Conservation (phyloP, 1,140 invertebrate species). For the Apis florea region DNA sequence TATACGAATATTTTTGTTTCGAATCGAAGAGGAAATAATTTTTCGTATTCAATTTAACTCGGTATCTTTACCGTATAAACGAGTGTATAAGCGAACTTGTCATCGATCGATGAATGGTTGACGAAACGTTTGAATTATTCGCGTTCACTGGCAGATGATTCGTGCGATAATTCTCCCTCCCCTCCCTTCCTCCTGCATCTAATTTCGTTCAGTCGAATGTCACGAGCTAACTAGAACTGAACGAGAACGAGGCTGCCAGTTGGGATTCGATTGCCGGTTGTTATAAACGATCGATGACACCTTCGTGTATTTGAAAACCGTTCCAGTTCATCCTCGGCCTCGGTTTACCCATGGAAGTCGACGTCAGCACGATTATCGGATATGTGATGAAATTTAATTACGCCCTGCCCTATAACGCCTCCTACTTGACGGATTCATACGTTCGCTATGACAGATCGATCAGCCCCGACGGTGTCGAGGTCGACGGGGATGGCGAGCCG, state of each 20-base stretch:
- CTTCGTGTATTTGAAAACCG: conserved; percentile 63
- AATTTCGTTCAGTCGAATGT: conserved; percentile 40
- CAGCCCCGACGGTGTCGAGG: conserved; percentile 39
- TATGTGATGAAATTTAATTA: conserved; percentile 80
- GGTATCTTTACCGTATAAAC: too few relatives aligned
- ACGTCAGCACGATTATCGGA: conserved; percentile 79
- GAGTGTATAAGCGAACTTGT: too few relatives aligned
- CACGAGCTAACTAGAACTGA: conserved; percentile 5
- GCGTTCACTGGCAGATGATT: background rate
- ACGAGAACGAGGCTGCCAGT: conserved; percentile 2
- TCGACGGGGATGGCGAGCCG: conserved; percentile 40
- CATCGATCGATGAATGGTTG: too few relatives aligned
- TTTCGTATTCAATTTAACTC: too few relatives aligned
- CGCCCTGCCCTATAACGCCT: conserved; percentile 77
- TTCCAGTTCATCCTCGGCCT: conserved; percentile 79
- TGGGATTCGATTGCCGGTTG: conserved; percentile 52
- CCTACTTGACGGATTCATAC: conserved; percentile 76
- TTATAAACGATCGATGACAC: conserved; percentile 61
- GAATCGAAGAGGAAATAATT: too few relatives aligned
- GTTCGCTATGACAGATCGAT: conserved; percentile 75
- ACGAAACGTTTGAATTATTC: too few relatives aligned
- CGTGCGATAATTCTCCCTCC: conserved; percentile 1
- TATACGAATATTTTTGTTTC: too few relatives aligned
- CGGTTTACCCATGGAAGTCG: conserved; percentile 79
- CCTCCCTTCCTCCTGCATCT: background rate